A percentile compares a stretch with the other conserved stretches of the same genome.
phyloP scores from a whole-genome alignment of 2,797 vertebrate species.

The Spondyliosoma cantharus region DNA sequence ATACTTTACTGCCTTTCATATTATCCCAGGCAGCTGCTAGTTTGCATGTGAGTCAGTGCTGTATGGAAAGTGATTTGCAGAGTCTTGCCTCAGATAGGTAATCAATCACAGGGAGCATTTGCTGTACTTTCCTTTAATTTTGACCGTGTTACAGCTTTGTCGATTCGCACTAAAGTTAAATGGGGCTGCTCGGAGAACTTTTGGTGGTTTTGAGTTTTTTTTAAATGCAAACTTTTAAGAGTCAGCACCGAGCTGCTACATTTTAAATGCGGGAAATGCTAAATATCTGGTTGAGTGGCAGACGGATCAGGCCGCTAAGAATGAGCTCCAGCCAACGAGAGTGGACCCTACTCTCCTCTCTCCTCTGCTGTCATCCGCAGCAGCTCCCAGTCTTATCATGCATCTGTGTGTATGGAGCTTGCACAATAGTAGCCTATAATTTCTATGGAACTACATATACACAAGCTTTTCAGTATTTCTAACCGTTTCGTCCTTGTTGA shows the following conservation, averaged over 20 bases:
- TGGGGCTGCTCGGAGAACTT: neutral
- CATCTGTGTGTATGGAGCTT: too few relatives aligned
- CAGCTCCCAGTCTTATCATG: too few relatives aligned
- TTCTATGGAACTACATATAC: too few relatives aligned
- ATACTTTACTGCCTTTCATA: slow-evolving; percentile 1
- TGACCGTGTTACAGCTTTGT: neutral
- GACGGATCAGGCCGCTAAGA: too few relatives aligned
- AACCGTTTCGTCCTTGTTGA: too few relatives aligned
- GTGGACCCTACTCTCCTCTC: too few relatives aligned
- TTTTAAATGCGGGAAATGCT: neutral
- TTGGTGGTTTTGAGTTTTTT: neutral
- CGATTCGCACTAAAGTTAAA: neutral
- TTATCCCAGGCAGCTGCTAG: neutral
- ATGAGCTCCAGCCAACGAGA: too few relatives aligned
- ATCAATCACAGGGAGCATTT: slow-evolving; percentile 18
- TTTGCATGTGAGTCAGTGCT: slow-evolving; percentile 12
- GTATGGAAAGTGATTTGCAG: slow-evolving; percentile 21
- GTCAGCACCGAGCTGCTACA: too few relatives aligned
- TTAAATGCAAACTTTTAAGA: neutral
- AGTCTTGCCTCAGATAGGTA: neutral
- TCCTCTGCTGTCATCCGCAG: too few relatives aligned
- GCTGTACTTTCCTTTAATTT: neutral
- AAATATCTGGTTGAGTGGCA: too few relatives aligned
- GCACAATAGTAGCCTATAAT: too few relatives aligned
- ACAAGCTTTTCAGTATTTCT: too few relatives aligned